These are phyloP conservation scores for Hartigia nigra DNA, from an alignment of 2,888 invertebrate genomes.

Conservation along the genomic window DNA sequence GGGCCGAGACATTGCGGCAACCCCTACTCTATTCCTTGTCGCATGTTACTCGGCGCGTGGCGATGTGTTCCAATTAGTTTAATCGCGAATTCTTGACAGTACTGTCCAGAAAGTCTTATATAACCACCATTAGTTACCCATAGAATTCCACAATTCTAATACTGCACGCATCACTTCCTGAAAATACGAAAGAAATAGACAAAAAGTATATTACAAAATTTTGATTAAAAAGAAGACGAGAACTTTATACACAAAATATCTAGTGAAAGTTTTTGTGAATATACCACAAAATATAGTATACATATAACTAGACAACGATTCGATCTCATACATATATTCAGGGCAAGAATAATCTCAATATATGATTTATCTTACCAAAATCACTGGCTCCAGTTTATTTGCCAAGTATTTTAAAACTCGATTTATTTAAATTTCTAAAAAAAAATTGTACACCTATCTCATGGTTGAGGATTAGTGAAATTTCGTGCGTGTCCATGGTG, in stretches of 20 bases:
- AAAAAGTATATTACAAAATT: neutral
- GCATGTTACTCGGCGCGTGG: conserved; percentile 10
- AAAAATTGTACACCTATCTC: neutral
- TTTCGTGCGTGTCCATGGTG: conserved; percentile 14
- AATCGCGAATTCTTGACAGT: neutral
- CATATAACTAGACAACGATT: neutral
- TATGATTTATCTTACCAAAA: neutral
- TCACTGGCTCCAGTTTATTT: neutral
- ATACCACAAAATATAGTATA: neutral
- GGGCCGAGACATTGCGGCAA: conserved; percentile 11
- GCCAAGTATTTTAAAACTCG: neutral
- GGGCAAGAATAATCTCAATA: neutral
- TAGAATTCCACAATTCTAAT: neutral
- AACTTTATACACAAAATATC: neutral
- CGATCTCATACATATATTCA: neutral
- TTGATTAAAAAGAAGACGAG: neutral
- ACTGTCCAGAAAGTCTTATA: conserved; percentile 1
- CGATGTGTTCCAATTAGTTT: conserved; percentile 24
- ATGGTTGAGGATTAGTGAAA: conserved; percentile 11
- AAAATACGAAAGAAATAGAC: neutral
- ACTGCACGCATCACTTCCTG: neutral
- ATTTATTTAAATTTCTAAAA: neutral
- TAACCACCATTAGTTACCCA: neutral
- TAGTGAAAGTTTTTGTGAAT: neutral
- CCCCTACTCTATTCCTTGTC: conserved; percentile 13